phyloP scores from a whole-genome alignment of 2,797 vertebrate genomes.

The Gymnocypris eckloni region DNA sequence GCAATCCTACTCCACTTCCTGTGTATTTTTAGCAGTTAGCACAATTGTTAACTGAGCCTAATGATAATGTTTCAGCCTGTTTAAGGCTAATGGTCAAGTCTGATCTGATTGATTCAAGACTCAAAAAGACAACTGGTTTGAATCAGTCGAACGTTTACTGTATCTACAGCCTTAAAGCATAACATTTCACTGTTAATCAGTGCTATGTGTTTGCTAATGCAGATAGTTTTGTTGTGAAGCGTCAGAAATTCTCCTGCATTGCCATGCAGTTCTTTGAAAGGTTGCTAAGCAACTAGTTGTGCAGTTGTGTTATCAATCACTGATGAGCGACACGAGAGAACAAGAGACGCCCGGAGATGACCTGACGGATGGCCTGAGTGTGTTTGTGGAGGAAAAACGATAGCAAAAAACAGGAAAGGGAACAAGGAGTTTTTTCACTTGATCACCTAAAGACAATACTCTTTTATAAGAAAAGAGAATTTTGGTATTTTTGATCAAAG shows the following conservation, averaged over 20 bases:
- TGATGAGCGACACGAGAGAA: constrained; percentile 47
- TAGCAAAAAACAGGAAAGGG: not conserved
- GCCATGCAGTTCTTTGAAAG: constrained; percentile 60
- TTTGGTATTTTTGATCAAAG: not conserved
- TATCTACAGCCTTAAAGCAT: not conserved
- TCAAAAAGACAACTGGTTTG: not conserved
- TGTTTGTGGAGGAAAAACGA: not conserved
- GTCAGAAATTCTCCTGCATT: constrained; percentile 54
- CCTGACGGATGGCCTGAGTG: constrained; percentile 44
- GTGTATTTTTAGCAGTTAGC: constrained; percentile 49
- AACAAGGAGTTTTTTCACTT: not conserved
- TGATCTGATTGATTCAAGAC: constrained; percentile 34
- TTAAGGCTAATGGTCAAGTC: constrained; percentile 38
- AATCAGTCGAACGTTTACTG: not conserved
- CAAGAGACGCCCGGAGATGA: constrained; percentile 53
- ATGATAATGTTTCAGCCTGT: constrained; percentile 39
- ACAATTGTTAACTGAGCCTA: constrained; percentile 40
- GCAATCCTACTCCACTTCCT: constrained; percentile 41
- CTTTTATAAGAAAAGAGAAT: not conserved
- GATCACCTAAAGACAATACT: not conserved
- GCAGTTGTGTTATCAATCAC: constrained; percentile 59
- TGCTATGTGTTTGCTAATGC: constrained; percentile 10
- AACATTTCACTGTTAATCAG: constrained; percentile 9
- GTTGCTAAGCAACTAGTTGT: constrained; percentile 70
- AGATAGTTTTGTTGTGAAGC: constrained; percentile 44